phyloP scores from a whole-genome alignment of 2,797 vertebrate genomes.

The Diplodus sargus region DNA sequence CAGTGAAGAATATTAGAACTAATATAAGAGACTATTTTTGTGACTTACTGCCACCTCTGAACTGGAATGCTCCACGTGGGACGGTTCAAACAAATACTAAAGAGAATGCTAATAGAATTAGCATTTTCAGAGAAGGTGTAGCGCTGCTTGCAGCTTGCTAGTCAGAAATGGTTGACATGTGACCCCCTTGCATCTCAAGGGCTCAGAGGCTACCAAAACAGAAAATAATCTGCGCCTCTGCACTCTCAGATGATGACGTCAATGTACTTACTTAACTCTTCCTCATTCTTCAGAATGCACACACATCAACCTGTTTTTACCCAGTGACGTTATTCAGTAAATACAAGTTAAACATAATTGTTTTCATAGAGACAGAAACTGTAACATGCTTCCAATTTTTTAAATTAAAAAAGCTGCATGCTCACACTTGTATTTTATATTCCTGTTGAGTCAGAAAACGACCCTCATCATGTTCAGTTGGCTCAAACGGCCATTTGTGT shows the following conservation, averaged over 20 bases:
- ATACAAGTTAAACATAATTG: neutral
- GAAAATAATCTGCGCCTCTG: neutral
- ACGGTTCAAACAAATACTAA: neutral
- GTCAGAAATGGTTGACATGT: neutral
- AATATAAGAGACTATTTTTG: no score
- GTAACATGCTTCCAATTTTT: neutral
- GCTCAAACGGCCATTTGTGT: neutral
- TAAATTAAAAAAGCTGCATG: neutral
- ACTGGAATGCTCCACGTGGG: neutral
- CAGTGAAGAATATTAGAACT: no score
- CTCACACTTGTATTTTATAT: neutral
- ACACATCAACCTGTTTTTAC: neutral
- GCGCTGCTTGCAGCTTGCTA: neutral
- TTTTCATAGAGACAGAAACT: neutral
- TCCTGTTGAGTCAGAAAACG: neutral
- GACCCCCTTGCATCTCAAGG: neutral
- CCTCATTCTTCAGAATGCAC: neutral
- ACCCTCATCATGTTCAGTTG: neutral
- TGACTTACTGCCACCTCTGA: no score
- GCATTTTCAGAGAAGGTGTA: neutral
- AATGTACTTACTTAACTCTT: neutral
- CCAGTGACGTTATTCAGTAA: neutral
- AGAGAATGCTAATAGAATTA: no score
- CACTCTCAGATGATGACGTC: neutral
- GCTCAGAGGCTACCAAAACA: neutral